Percentiles rank a stretch among this genome's conserved stretches.
Conservation (phyloP, 2,888 invertebrate genomes). For the Mimas tiliae region DNA sequence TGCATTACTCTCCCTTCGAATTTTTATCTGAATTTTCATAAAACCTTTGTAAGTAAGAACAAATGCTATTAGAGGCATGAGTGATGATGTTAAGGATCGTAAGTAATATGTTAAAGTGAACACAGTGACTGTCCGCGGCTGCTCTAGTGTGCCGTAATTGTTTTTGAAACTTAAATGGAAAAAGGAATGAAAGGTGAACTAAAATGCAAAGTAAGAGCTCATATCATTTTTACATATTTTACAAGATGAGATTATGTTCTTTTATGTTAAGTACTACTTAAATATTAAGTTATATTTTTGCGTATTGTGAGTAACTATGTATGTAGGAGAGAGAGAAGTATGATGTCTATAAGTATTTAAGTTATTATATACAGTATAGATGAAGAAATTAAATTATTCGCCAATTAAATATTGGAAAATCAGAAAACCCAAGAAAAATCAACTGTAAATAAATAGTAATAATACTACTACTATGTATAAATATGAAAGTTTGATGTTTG, state of each 20-base stretch:
- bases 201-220: slow-evolving; percentile 17
- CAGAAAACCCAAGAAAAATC: too few relatives aligned
- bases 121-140: slow-evolving; percentile 2
- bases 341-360: too few relatives aligned
- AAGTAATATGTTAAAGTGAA: slow-evolving; percentile 2
- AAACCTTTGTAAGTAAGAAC: neutral
- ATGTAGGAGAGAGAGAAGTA: too few relatives aligned
- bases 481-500: too few relatives aligned
- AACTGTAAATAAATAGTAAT: too few relatives aligned
- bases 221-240: neutral
- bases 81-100: slow-evolving; percentile 17
- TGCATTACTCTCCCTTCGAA: neutral
- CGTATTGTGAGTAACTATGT: neutral
- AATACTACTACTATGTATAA: too few relatives aligned
- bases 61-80: slow-evolving; percentile 7
- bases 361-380: too few relatives aligned
- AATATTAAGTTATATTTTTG: neutral
- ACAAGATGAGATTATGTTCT: slow-evolving; percentile 11
- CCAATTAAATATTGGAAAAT: too few relatives aligned
- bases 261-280: neutral
- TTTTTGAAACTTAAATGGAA: slow-evolving; percentile 24
- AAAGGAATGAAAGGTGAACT: slow-evolving; percentile 17
- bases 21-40: neutral
- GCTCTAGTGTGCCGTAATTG: slow-evolving; percentile 20
- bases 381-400: too few relatives aligned